Percentiles rank a stretch among this genome's conserved stretches.
Conservation (phyloP, 1,140 invertebrate species). For the Pseudomyrmex concolor region DNA sequence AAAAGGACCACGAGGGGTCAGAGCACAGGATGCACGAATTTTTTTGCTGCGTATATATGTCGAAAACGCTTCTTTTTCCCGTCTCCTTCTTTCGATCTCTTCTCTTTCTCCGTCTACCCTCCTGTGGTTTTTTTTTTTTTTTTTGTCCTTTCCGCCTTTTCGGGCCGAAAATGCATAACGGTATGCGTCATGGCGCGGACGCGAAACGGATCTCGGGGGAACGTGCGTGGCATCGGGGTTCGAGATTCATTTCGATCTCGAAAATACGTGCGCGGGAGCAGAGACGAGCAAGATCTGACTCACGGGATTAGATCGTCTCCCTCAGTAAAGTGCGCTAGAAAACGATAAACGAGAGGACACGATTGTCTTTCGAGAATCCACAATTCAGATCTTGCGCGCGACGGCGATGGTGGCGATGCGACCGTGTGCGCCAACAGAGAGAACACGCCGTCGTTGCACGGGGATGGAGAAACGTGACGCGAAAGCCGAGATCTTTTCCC, state of each 20-base stretch:
- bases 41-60: conserved; percentile 58
- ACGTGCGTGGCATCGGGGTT: conserved; percentile 71
- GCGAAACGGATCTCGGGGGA: conserved; percentile 30
- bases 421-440: conserved; percentile 19
- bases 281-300: not conserved
- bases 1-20: conserved; percentile 66
- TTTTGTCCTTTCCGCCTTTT: conserved; percentile 37
- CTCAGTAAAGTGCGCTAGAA: not conserved
- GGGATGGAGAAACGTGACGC: conserved; percentile 71
- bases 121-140: not conserved
- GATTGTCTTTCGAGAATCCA: conserved; percentile 49
- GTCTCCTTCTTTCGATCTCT: conserved; percentile 24
- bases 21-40: conserved; percentile 72
- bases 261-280: not conserved
- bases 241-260: conserved; percentile 4
- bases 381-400: conserved; percentile 53
- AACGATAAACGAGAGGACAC: conserved; percentile 10
- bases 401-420: conserved; percentile 17
- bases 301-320: not conserved
- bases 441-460: conserved; percentile 48
- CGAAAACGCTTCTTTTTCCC: conserved; percentile 50
- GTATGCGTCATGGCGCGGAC: conserved; percentile 66
- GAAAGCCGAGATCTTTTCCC: conserved; percentile 72
- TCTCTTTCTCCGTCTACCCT: conserved; percentile 18
- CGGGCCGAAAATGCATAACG: conserved; percentile 78